Evolutionary conservation across 2,113 vertebrate species (phyloP).

Genomic region (Colinus virginianus): DNA sequence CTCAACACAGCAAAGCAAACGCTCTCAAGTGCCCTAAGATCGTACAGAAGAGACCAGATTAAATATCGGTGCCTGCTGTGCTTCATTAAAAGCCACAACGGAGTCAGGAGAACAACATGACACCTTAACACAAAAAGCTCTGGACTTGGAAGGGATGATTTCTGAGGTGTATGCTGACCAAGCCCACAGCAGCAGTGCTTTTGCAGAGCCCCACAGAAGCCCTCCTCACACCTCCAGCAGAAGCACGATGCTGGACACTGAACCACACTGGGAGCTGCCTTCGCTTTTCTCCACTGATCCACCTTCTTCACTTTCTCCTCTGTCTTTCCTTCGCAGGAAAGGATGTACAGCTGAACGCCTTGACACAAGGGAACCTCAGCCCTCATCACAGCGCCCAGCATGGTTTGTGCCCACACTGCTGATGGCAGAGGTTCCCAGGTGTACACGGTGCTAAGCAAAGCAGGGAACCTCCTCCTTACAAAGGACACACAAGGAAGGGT

Average conservation of each 20-base stretch:
- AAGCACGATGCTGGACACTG: rapidly evolving
- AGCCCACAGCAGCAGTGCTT: not conserved
- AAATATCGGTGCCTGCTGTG: no score
- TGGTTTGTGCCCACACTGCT: no score
- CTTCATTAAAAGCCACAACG: rapidly evolving
- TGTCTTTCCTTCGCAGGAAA: no score
- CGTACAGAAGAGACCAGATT: rapidly evolving
- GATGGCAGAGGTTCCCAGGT: not conserved
- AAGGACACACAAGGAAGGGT: rapidly evolving
- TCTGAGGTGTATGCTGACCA: not conserved
- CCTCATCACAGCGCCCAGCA: no score
- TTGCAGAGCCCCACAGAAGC: no score
- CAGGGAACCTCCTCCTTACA: not conserved
- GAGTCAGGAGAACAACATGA: not conserved
- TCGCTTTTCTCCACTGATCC: not conserved
- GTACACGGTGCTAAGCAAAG: rapidly evolving
- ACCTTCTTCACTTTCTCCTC: no score
- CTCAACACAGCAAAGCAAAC: not conserved
- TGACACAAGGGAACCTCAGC: no score
- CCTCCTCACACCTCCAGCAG: no score
- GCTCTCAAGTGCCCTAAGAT: not conserved
- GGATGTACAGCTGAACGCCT: no score
- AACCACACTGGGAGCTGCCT: rapidly evolving
- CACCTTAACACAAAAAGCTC: not conserved
- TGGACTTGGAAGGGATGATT: not conserved